These are phyloP conservation scores for Plotosus lineatus DNA, from an alignment of 2,113 vertebrate species.

Conservation along the genomic window DNA sequence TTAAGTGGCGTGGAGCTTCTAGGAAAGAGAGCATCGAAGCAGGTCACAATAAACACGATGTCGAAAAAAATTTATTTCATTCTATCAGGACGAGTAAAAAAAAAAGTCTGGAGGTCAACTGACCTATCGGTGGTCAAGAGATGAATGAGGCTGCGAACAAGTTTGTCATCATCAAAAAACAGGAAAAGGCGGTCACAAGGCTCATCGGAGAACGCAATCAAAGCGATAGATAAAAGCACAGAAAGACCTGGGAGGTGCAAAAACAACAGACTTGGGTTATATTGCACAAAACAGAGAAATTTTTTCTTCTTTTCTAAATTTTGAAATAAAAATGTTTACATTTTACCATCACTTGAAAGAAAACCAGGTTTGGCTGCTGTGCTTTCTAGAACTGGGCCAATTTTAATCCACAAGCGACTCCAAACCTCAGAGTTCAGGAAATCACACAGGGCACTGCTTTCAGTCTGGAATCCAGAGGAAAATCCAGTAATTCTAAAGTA, in stretches of 20 bases:
- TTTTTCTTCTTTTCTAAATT: no score
- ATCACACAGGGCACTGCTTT: conserved; percentile 36
- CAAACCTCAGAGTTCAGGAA: conserved; percentile 57
- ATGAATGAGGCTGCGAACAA: conserved; percentile 57
- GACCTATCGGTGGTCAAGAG: conserved; percentile 67
- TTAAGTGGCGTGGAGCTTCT: conserved; percentile 57
- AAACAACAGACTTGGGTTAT: conserved; percentile 12
- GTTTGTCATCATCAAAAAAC: conserved; percentile 59
- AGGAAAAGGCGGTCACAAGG: conserved; percentile 62
- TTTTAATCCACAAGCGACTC: conserved; percentile 64
- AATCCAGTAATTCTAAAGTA: neutral
- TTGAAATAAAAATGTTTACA: neutral
- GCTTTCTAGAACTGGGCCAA: conserved; percentile 55
- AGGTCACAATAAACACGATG: conserved; percentile 14
- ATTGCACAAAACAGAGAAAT: no score
- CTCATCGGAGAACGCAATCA: conserved; percentile 64
- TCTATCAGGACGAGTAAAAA: neutral
- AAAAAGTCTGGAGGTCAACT: conserved; percentile 36
- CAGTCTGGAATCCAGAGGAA: conserved; percentile 56
- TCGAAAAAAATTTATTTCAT: conserved; percentile 29
- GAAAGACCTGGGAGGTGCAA: conserved; percentile 61
- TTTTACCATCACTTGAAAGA: conserved; percentile 67
- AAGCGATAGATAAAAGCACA: conserved; percentile 61
- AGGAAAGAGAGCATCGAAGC: conserved; percentile 42
- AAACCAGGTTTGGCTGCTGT: conserved; percentile 37